phyloP scores from a whole-genome alignment of 2,113 vertebrate genomes.

The Tachuris rubrigastra region DNA sequence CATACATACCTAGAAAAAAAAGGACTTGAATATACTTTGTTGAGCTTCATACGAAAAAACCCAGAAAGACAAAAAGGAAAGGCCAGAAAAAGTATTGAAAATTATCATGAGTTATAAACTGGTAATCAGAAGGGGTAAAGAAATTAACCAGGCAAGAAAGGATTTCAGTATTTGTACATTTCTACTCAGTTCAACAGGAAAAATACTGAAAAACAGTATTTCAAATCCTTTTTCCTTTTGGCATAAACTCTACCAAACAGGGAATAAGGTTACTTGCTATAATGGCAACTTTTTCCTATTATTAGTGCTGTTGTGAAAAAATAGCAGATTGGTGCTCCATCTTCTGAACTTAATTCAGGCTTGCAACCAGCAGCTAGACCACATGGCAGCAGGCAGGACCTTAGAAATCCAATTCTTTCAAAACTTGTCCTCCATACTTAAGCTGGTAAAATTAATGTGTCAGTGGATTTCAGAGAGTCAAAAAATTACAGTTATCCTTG shows the following conservation, averaged over 20 bases:
- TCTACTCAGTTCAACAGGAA: not conserved
- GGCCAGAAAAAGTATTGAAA: not conserved
- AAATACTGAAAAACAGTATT: not conserved
- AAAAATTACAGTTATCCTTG: not conserved
- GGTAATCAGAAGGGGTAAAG: not conserved
- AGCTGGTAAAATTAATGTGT: not conserved
- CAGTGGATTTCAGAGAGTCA: not conserved
- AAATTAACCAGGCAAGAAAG: not conserved
- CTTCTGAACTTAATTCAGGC: not conserved
- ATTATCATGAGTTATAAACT: not conserved
- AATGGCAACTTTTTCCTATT: not conserved
- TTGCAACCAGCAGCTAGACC: not conserved
- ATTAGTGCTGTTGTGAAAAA: not conserved
- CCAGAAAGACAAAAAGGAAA: not conserved
- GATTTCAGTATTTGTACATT: not conserved
- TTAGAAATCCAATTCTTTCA: not conserved
- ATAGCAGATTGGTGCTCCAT: not conserved
- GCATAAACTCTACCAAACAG: not conserved
- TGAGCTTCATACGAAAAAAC: not conserved
- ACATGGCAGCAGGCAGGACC: not conserved
- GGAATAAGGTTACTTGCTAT: not conserved
- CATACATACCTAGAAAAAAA: not conserved
- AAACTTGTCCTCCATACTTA: not conserved
- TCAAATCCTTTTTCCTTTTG: not conserved
- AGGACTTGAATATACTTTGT: not conserved